phyloP scores from a whole-genome alignment of 1,140 invertebrate species.

The Ectropis grisescens region DNA sequence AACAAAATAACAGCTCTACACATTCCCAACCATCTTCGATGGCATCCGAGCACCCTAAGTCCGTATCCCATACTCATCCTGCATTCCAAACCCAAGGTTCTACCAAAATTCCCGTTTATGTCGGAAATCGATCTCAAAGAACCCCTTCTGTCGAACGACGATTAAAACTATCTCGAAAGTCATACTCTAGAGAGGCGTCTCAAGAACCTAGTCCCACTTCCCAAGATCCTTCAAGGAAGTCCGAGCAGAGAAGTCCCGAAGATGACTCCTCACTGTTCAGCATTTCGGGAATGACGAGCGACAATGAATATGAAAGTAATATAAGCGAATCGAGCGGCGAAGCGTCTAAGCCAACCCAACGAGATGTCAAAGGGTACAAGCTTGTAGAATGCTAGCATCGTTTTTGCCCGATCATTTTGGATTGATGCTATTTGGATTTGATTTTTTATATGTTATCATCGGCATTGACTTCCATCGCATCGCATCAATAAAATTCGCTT shows the following conservation, averaged over 20 bases:
- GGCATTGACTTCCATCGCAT: conserved; percentile 9
- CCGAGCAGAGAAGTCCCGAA: conserved; percentile 66
- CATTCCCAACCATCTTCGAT: conserved; percentile 69
- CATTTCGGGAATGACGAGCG: conserved; percentile 69
- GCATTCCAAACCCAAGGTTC: conserved; percentile 63
- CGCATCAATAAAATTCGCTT: conserved; percentile 5
- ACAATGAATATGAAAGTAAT: conserved; percentile 67
- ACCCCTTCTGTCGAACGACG: conserved; percentile 45
- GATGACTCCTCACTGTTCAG: conserved; percentile 69
- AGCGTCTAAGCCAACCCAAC: conserved; percentile 61
- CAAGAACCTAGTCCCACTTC: conserved; percentile 58
- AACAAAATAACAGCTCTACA: conserved; percentile 52
- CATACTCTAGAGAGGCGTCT: conserved; percentile 47
- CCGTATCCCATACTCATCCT: conserved; percentile 56
- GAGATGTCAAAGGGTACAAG: conserved; percentile 59
- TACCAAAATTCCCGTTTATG: conserved; percentile 62
- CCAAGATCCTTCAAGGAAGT: conserved; percentile 51
- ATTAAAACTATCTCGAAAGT: conserved; percentile 35
- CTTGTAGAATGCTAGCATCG: conserved; percentile 52
- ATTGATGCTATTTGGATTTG: conserved; percentile 43
- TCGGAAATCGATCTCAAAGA: conserved; percentile 47
- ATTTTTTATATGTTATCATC: conserved; percentile 2
- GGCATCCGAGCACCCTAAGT: conserved; percentile 58
- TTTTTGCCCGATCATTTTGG: conserved; percentile 46
- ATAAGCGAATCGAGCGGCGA: conserved; percentile 66